Conservation (phyloP, 2,113 vertebrate genomes). For the Macaca fascicularis region DNA sequence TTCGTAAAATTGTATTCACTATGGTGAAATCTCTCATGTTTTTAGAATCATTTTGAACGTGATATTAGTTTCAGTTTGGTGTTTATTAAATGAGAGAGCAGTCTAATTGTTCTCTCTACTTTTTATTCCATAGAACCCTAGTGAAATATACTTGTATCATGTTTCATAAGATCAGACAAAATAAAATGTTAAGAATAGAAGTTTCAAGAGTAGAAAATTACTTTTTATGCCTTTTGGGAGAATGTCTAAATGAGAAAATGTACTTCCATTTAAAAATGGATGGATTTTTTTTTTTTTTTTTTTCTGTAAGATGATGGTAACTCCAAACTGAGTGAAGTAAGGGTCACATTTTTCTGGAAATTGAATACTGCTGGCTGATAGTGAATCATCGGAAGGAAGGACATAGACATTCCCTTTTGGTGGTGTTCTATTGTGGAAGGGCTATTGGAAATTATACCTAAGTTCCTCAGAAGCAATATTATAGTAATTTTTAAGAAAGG, state of each 20-base stretch:
- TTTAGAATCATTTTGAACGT: conserved; percentile 18
- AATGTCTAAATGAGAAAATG: conserved; percentile 76
- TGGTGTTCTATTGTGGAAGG: not conserved
- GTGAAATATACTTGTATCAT: conserved; percentile 62
- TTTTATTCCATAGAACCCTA: conserved; percentile 34
- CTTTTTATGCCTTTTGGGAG: conserved; percentile 78
- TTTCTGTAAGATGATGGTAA: not conserved
- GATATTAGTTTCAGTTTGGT: conserved; percentile 36
- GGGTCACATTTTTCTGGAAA: not conserved
- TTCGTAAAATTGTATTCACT: conserved; percentile 11
- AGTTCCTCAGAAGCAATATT: not conserved
- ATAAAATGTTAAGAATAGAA: conserved; percentile 75
- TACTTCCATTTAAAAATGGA: conserved; percentile 68
- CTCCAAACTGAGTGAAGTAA: not conserved
- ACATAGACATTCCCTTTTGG: not conserved
- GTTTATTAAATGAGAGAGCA: not conserved
- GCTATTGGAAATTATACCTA: conserved; percentile 49
- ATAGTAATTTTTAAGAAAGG: not conserved
- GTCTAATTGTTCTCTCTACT: conserved; percentile 61
- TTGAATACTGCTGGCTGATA: not conserved
- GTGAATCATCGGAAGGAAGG: conserved; percentile 19
- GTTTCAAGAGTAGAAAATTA: conserved; percentile 74
- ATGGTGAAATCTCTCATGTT: not conserved
- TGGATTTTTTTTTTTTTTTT: conserved; percentile 59
- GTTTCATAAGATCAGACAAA: conserved; percentile 70